Base-by-base conservation (phyloP, 2,888 invertebrate genomes). In the Philopedon plagiatum region DNA sequence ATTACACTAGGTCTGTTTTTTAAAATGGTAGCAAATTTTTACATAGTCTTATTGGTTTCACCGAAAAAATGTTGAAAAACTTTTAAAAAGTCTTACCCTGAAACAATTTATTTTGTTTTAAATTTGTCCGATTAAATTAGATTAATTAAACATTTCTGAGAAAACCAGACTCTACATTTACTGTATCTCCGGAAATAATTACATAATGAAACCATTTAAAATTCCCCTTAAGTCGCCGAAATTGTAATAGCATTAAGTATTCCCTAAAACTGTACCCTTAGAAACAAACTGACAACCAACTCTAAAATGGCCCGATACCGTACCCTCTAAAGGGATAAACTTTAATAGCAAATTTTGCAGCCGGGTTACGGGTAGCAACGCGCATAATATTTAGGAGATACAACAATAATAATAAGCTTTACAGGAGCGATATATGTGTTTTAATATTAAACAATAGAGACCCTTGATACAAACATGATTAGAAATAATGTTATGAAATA, bases 171-270 rank as follows among this genome's bases (percentile, higher is more conserved):
- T 15, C 5, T 51, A 51, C 18, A 54, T 11, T 26, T 54, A 7
- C 29, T 9, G 8, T 13, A n/a, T 29, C 15, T 18, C 23, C 29
- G 15, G 8, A 54, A 54, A 29, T 29, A 54, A 54, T 54, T 54
- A 29, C 18, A 29, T 54, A 54, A 54, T 18, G 29, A 15, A 29
- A 54, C 18, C 29, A 29, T 54, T 54, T 54, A 29, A 29, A 54
- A 32, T 29, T 54, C 18, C 29, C 15, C 29, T 54, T 49, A 54
- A 29, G 29, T 54, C 18, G 51, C 51, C 29, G 3, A 54, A 54
- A 54, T 54, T 54, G 29, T 54, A 54, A 54, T 54, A 29, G 29
- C 29, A 51, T 51, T 51, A 51, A 51, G 51, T 51, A 23, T 23
- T 54, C 32, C 29, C 51, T 15, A 18, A 54, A 54, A 29, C 18